Base-by-base conservation (phyloP, 2,888 invertebrate species). In the Pyrochroa serraticornis region DNA sequence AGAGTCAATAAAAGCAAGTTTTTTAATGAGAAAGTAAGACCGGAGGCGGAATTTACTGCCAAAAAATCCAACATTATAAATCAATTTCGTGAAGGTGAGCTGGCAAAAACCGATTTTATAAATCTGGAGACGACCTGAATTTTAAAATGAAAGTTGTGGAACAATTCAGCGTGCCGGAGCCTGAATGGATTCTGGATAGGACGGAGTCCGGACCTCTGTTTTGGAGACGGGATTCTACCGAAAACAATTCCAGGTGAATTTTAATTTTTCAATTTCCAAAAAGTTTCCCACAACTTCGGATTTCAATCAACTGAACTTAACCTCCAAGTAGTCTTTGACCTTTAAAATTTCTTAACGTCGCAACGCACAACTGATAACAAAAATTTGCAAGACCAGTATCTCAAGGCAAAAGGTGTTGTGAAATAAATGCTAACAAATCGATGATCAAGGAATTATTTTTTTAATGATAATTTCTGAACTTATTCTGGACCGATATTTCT, bases 151-250 rank as follows among this genome's bases (percentile, higher is more conserved):
- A 39, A 34, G 14, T 57, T 42, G 43, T 51, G 48, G 57, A 74
- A 57, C 67, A 70, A 46, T 63, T 71, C 46, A 65, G 66, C 22
- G 69, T 73, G 43, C 71, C 70, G 37, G 79, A 80, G 66, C 80
- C 79, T 3, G 73, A 77, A 61, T 81, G 80, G 80, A 77, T 79
- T 62, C 65, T 81, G 68, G 80, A 79, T 62, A 73, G 74, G 42
- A 75, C 71, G 36, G 77, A 74, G 57, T 72, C 75, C 5, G 80
- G 80, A 14, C 75, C 74, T 14, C 67, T 77, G 34, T 77, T 75
- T 59, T 80, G 80, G 80, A 71, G 79, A 57, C 71, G 79, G 32
- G 75, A 77, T 55, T 66, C 69, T 30, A 63, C 68, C 30, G 71
- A 67, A 53, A 71, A 75, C 62, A 73, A 71, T 58, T 70, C 70